These are phyloP conservation scores for Bombylius discolor DNA, from an alignment of 2,888 invertebrate species.

Conservation along the genomic window DNA sequence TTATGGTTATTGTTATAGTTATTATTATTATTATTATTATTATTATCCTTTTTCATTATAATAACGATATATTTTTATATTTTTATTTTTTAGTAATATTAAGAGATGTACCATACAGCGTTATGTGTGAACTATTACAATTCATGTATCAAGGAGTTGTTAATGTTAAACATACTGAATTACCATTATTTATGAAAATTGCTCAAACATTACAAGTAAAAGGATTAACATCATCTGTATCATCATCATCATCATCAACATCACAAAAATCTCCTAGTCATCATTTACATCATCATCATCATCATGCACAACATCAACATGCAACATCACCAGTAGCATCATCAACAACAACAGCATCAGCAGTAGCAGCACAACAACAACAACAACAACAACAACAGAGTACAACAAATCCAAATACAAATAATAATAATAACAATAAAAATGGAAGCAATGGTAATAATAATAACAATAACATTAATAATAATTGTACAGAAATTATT, in stretches of 20 bases:
- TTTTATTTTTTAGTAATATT: slow-evolving; percentile 34
- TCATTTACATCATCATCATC: not conserved
- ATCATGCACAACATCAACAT: not conserved
- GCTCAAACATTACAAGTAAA: slow-evolving; percentile 38
- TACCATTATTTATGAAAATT: slow-evolving; percentile 38
- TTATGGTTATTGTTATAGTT: too few species aligned
- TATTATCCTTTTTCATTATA: too few species aligned
- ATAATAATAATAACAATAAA: not conserved
- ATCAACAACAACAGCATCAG: not conserved
- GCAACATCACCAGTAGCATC: not conserved
- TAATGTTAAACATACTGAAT: slow-evolving; percentile 38
- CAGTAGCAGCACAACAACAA: not conserved
- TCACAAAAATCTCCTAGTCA: slow-evolving; percentile 24
- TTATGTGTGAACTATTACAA: slow-evolving; percentile 43
- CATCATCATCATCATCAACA: slow-evolving; percentile 20
- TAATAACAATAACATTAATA: not conserved
- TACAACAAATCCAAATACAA: not conserved
- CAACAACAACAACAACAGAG: not conserved
- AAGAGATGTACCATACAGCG: slow-evolving; percentile 44
- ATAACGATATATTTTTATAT: too few species aligned
- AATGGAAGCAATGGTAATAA: not conserved
- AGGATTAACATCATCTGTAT: slow-evolving; percentile 34
- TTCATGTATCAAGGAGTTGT: slow-evolving; percentile 50
- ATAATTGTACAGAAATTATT: not conserved
- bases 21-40: too few species aligned